Conservation (phyloP, 2,888 invertebrate species). For the Sphinx pinastri region DNA sequence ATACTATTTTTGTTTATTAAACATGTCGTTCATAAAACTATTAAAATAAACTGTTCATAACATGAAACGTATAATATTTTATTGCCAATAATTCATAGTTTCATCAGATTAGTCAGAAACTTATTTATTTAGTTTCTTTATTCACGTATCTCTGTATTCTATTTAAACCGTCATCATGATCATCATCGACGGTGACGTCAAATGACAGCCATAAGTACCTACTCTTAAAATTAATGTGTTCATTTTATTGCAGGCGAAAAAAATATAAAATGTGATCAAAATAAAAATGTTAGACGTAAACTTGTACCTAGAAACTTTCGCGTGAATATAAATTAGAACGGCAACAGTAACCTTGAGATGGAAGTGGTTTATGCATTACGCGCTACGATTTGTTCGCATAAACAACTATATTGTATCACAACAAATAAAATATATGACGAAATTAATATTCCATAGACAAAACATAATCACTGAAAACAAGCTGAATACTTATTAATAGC, state of each 20-base stretch:
- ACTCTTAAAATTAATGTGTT: background rate
- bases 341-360: conserved; percentile 28
- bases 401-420: background rate
- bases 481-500: background rate
- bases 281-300: background rate
- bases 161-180: background rate
- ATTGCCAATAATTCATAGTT: too few relatives aligned
- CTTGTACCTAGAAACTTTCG: conserved; percentile 8
- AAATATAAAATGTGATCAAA: background rate
- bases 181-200: background rate
- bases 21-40: too few relatives aligned
- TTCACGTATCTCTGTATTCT: too few relatives aligned
- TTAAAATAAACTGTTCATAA: too few relatives aligned
- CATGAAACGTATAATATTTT: too few relatives aligned
- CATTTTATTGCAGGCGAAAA: conserved; percentile 11
- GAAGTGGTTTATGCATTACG: conserved; percentile 31
- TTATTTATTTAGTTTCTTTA: too few relatives aligned
- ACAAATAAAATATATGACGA: background rate
- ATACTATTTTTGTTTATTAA: too few relatives aligned
- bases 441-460: background rate
- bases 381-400: background rate
- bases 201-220: background rate
- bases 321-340: conserved; percentile 28
- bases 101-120: too few relatives aligned
- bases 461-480: background rate